Evolutionary conservation across 2,888 invertebrate species (phyloP), one percentile per base, ranked within the genome.

Genomic region (Diarsia brunnea): DNA sequence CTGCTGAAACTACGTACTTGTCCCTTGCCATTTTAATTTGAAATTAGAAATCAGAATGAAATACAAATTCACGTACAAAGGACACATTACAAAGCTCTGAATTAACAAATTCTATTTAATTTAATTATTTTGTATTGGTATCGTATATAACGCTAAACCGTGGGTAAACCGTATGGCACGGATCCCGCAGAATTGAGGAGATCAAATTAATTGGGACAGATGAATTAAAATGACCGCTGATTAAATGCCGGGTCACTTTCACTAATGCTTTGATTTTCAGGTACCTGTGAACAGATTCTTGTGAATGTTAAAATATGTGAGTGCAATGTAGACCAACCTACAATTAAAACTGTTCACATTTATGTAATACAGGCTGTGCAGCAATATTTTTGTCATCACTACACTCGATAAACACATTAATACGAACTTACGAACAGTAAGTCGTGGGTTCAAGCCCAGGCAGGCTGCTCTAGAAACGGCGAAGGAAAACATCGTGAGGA

Each of bases 141-240:
- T 55, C 60, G 72, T 81, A 74, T 79, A 79, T 78, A 74, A 76
- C 38, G 60, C 66, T 64, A 69, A 75, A 55, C 65, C 65, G 69
- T 66, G 60, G 49, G 70, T 64, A 63, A 71, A 24, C 69, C 73
- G 55, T 64, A 24, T 60, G 67, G 51, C 58, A 61, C 51, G 51
- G 60, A 68, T 58, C 76, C 66, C 63, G 19, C 38, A n/a, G 67
- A 67, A 76, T 72, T 69, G 64, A 67, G 16, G 61, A 75, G 78
- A 78, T 78, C 69, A 60, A 69, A 75, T 79, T 75, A 76, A 85
- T 77, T 82, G 75, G 69, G 68, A 70, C 61, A 60, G 49, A 72
- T 73, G 58, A 74, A 78, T 79, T 69, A 67, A 85, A 84, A 64
- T 81, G 49, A 84, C 64, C 67, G 47, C 68, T 73, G 75, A 81